Conservation (phyloP, 2,113 vertebrate genomes). For the Rostratula benghalensis region DNA sequence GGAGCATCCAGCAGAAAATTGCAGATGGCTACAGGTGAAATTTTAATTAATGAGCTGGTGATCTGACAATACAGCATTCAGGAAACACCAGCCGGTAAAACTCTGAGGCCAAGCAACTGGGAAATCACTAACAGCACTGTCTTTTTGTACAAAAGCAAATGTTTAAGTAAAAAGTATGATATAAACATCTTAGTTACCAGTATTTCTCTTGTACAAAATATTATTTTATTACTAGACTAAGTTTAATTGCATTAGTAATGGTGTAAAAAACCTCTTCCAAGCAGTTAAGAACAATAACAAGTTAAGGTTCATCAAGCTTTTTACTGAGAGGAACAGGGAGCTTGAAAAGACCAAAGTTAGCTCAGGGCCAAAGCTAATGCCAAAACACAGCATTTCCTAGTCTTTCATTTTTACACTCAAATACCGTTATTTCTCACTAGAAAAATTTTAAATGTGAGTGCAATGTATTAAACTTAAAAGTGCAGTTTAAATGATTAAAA, state of each 20-base stretch:
- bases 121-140: slow-evolving; percentile 22
- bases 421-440: not conserved
- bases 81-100: slow-evolving; percentile 52
- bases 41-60: slow-evolving; percentile 47
- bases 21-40: slow-evolving; percentile 31
- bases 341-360: not conserved
- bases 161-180: not conserved
- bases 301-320: not conserved
- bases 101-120: slow-evolving; percentile 21
- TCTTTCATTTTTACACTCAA: not conserved
- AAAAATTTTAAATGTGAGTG: slow-evolving; percentile 23
- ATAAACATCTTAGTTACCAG: not conserved
- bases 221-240: not conserved
- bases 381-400: not conserved
- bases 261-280: not conserved
- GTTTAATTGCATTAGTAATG: not conserved
- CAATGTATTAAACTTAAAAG: slow-evolving; percentile 34
- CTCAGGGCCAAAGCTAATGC: not conserved
- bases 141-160: not conserved
- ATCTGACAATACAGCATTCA: slow-evolving; percentile 7
- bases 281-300: not conserved
- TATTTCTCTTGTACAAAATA: not conserved
- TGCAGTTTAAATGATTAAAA: slow-evolving; percentile 50
- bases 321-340: not conserved
- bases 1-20: slow-evolving; percentile 13